These are phyloP conservation scores for Dione juno DNA, from an alignment of 2,888 invertebrate genomes.

Conservation along the genomic window DNA sequence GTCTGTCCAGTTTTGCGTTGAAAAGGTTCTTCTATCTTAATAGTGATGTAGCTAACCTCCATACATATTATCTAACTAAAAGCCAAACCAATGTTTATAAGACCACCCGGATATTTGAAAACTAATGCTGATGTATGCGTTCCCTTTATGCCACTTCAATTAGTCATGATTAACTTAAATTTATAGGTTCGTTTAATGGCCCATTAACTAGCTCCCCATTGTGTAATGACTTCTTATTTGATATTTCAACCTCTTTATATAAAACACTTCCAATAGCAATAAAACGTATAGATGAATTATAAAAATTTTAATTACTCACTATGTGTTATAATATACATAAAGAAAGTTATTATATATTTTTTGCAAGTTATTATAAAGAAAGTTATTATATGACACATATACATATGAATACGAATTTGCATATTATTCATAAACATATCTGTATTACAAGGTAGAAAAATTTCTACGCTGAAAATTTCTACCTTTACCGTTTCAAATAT, in stretches of 20 bases:
- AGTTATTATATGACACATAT: too few species aligned
- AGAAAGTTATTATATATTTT: background rate
- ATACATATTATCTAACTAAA: constrained; percentile 65
- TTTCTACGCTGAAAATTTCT: too few species aligned
- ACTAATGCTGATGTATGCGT: constrained; percentile 49
- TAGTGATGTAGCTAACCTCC: constrained; percentile 72
- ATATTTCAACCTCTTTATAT: constrained; percentile 68
- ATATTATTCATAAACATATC: too few species aligned
- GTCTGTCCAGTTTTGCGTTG: constrained; percentile 59
- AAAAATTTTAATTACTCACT: background rate
- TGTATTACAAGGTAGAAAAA: too few species aligned
- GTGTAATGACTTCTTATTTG: constrained; percentile 73
- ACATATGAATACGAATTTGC: too few species aligned
- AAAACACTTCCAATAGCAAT: constrained; percentile 76
- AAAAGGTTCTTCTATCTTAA: constrained; percentile 69
- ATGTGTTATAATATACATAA: background rate
- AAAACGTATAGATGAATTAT: constrained; percentile 64
- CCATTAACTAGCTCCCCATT: constrained; percentile 73
- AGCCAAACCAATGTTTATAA: constrained; percentile 58
- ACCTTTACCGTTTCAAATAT: too few species aligned
- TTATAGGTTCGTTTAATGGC: constrained; percentile 78
- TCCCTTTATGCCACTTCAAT: constrained; percentile 66
- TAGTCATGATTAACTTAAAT: constrained; percentile 81
- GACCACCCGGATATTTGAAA: constrained; percentile 70
- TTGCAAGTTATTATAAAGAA: too few species aligned